Base-by-base conservation (phyloP, 2,888 invertebrate genomes). In the Eurois occulta region DNA sequence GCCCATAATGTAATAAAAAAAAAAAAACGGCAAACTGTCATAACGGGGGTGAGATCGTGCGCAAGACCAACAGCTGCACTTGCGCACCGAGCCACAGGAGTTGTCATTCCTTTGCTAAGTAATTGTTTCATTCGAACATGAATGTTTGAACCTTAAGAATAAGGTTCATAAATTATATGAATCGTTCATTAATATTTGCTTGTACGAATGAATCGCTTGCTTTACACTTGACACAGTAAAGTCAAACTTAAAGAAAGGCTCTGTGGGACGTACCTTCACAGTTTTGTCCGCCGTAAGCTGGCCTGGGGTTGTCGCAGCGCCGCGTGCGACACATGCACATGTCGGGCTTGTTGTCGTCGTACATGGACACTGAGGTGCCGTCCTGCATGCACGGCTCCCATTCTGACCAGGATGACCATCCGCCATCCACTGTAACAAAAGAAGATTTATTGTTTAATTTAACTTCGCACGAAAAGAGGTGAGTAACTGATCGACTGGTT, bases 321-420 rank as follows among this genome's bases (percentile, higher is more conserved):
- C 99, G 97, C 0, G 97, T 97, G 67, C 98, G 97, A 90, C 99
- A 99, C 91, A 97, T 94, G 90, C 99, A 99, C 91, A 96, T 96
- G 89, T 98, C 98, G 1, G 97, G 97, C 74, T 96, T 97, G 67
- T 97, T 96, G 43, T 97, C 96, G 13, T 97, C 95, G 70, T 97
- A 97, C 28, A 94, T 91, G 0, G 94, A 89, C 24, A 93, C 90
- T 13, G 95, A 94, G 1, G 96, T 95, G 5, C 96, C 97, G 72
- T 97, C 97, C 88, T 99, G 98, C 88, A 97, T 97, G 92, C 99
- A 99, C 0, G 97, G 94, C 84, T 97, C 97, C 99, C 99, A 99
- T 0, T 97, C 93, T 0, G 98, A 98, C 99, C 99, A 99, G 0
- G 97, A 97, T 10, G 98, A 98, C 99, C 99, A 99, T 4, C 98